Percentiles rank a stretch among this genome's conserved stretches.
Evolutionary conservation across 2,888 invertebrate genomes (phyloP).

Genomic region (Gerris lacustris): DNA sequence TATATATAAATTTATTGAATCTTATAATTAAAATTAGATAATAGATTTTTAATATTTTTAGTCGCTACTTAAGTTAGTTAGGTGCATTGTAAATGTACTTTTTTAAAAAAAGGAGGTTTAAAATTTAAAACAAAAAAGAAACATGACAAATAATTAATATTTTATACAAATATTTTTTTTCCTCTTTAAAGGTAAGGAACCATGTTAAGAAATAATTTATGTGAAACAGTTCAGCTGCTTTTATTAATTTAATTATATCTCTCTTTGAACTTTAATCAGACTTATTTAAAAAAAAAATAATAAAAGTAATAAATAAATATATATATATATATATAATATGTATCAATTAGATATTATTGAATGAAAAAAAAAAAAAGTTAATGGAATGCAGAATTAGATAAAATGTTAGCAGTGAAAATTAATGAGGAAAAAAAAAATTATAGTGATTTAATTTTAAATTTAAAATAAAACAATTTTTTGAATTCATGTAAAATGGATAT

Average conservation of each 20-base stretch:
- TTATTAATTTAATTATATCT: background rate
- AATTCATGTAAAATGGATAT: constrained; percentile 3
- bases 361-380: background rate
- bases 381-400: background rate
- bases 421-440: background rate
- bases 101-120: background rate
- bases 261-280: background rate
- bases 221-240: background rate
- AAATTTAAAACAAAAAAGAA: too few species aligned
- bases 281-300: background rate
- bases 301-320: background rate
- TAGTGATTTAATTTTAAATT: background rate
- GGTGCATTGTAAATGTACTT: too few species aligned
- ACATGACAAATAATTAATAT: too few species aligned
- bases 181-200: background rate
- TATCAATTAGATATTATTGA: background rate
- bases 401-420: too few species aligned
- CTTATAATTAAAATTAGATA: background rate
- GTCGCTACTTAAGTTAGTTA: too few species aligned
- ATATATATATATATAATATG: background rate
- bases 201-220: background rate
- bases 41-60: background rate
- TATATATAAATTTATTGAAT: background rate
- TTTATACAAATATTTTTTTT: too few species aligned
- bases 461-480: background rate